Base-by-base conservation (phyloP, 2,797 vertebrate genomes). In the Tragopan temminckii region DNA sequence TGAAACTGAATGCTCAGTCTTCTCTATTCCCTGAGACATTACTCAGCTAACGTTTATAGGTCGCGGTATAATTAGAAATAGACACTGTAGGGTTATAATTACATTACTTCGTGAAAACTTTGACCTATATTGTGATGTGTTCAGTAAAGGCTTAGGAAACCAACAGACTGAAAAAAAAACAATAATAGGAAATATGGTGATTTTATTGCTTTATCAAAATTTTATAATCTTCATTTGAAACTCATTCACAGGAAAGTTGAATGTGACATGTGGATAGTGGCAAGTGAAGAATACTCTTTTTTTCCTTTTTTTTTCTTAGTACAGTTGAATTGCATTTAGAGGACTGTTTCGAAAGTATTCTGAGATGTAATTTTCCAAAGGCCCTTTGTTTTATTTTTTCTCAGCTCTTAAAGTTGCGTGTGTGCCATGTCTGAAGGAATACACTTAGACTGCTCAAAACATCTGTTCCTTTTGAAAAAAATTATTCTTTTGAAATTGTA, bases 11-110 rank as follows among this genome's bases (percentile, higher is more conserved):
- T 74, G 31, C 74, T 91, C 31, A 33, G 0, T 70, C 46, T 64
- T 92, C 66, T 84, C 63, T 90, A 29, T 82, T 80, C 55, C 68
- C 52, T 61, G 75, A 88, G 79, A 88, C 64, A 35, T 94, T 91
- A 91, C 36, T 84, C 94, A 82, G 80, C 69, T 92, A 62, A 74
- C 88, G 94, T 93, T 96, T 85, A 84, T 94, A 93, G 77, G 36
- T 92, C 33, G 74, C 13, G 25, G 35, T 97, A 88, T 93, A 94
- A 89, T 92, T 93, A 94, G 88, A 77, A 85, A 76, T 91, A 96
- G 81, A 68, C 66, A 66, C 78, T 93, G 43, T 59, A 85, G 40
- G 69, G 36, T 69, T 94, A 27, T 68, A 93, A 66, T 43, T 96
- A 42, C 43, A 80, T 46, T 97, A 40, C 64, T 85, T 89, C 48